Percentiles rank a stretch among this genome's conserved stretches.
phyloP scores from a whole-genome alignment of 2,888 invertebrate species.

The Ischnura elegans region DNA sequence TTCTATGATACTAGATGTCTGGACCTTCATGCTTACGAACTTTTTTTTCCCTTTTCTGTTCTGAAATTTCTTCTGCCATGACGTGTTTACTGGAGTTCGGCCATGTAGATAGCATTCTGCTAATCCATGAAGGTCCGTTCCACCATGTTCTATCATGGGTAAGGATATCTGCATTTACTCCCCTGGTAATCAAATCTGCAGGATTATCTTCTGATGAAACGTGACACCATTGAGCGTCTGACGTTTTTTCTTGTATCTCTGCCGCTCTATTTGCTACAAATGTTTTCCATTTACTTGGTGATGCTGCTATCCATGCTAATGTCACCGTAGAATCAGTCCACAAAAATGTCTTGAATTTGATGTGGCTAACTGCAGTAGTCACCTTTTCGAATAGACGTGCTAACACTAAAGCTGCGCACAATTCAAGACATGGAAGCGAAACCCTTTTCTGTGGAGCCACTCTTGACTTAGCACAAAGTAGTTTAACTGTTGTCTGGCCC shows the following conservation, averaged over 20 bases:
- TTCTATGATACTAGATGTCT: no score
- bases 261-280: constrained; percentile 73
- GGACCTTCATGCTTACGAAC: not conserved
- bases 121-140: not conserved
- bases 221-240: constrained; percentile 71
- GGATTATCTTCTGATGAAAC: constrained; percentile 11
- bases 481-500: not conserved
- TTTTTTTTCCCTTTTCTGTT: not conserved
- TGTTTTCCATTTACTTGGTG: constrained; percentile 71
- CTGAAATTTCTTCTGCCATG: not conserved
- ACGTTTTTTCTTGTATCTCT: constrained; percentile 71
- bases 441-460: constrained; percentile 72
- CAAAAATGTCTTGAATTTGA: constrained; percentile 67
- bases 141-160: not conserved
- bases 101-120: not conserved
- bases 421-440: constrained; percentile 73
- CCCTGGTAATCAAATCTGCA: not conserved
- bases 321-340: constrained; percentile 74
- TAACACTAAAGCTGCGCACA: constrained; percentile 73
- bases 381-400: constrained; percentile 71
- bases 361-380: constrained; percentile 50
- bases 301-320: constrained; percentile 72
- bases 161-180: not conserved
- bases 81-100: not conserved
- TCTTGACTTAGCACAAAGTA: constrained; percentile 72